phyloP scores from a whole-genome alignment of 1,140 invertebrate genomes.

The Calliphora vicina region DNA sequence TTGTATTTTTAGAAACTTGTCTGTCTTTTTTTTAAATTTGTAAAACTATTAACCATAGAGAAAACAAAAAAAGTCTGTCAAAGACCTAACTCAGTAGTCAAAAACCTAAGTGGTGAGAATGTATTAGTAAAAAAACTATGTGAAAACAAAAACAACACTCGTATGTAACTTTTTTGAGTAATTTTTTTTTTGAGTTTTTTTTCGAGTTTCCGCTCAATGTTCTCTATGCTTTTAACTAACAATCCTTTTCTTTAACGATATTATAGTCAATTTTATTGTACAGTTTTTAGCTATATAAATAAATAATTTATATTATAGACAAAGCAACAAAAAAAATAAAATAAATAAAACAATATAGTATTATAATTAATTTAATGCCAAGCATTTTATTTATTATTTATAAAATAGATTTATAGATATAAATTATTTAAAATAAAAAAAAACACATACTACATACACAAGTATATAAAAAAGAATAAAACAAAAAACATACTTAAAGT shows the following conservation, averaged over 20 bases:
- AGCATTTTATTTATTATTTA: slow-evolving; percentile 26
- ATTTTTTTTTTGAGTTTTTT: too few relatives aligned
- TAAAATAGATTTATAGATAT: background rate
- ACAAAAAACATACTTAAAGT: slow-evolving; percentile 23
- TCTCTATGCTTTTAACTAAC: background rate
- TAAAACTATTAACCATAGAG: too few relatives aligned
- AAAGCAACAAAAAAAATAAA: background rate
- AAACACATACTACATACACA: background rate
- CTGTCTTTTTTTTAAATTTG: too few relatives aligned
- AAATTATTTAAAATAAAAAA: slow-evolving; percentile 10
- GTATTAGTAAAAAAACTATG: too few relatives aligned
- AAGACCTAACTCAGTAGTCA: too few relatives aligned
- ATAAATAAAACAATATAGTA: slow-evolving; percentile 1
- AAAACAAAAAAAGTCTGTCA: too few relatives aligned
- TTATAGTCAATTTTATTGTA: slow-evolving; percentile 31
- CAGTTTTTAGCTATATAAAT: background rate
- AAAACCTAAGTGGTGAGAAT: too few relatives aligned
- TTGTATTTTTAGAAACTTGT: too few relatives aligned
- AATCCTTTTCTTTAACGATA: background rate
- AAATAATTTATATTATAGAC: background rate
- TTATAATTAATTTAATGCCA: slow-evolving; percentile 34
- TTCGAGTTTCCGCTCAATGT: too few relatives aligned
- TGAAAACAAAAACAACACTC: too few relatives aligned
- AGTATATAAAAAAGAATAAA: background rate
- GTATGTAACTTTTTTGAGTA: too few relatives aligned